A percentile compares a stretch with the other conserved stretches of the same genome.
Conservation (phyloP, 2,888 invertebrate species). For the Drosophila melanosoma region DNA sequence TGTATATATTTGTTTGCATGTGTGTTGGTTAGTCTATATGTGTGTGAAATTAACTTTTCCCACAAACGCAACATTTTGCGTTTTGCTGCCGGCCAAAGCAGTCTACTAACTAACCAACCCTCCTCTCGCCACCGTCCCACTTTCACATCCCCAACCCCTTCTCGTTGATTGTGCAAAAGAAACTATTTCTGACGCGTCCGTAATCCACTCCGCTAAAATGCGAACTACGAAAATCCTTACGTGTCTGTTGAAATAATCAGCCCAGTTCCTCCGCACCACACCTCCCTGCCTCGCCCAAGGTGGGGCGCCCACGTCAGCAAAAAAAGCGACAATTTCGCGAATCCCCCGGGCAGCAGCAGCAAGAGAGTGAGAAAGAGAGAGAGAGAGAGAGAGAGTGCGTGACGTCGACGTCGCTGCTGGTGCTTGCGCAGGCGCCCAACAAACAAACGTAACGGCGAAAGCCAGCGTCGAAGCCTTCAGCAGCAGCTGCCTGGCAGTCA, state of each 20-base stretch:
- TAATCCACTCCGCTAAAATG: constrained; percentile 52
- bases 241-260: constrained; percentile 71
- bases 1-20: constrained; percentile 8
- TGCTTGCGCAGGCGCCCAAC: constrained; percentile 63
- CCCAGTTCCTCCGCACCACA: not conserved
- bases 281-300: constrained; percentile 33
- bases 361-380: constrained; percentile 24
- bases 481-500: constrained; percentile 13
- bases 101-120: constrained; percentile 7
- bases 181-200: constrained; percentile 77
- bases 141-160: not conserved
- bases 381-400: constrained; percentile 15
- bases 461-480: constrained; percentile 42
- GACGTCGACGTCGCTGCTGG: constrained; percentile 27
- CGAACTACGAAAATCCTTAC: constrained; percentile 75
- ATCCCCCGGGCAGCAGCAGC: constrained; percentile 76
- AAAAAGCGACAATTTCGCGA: constrained; percentile 71
- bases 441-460: constrained; percentile 27
- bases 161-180: constrained; percentile 63
- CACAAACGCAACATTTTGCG: constrained; percentile 52
- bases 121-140: not conserved
- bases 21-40: constrained; percentile 3
- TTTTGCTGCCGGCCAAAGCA: constrained; percentile 33
- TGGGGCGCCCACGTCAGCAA: constrained; percentile 71
- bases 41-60: constrained; percentile 57